Conservation (phyloP, 2,113 vertebrate species). For the Indicator maculatus region DNA sequence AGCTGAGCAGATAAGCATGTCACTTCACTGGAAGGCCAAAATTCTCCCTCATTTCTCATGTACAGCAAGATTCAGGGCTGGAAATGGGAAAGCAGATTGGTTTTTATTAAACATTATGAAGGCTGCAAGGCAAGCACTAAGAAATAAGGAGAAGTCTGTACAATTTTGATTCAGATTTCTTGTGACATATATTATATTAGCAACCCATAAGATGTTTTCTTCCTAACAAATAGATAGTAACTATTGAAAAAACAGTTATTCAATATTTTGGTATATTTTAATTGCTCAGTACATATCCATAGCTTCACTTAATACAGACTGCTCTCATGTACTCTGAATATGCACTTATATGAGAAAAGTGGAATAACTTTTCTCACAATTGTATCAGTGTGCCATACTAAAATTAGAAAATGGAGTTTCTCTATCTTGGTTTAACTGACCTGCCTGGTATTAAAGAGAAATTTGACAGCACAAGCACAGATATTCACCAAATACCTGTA, state of each 20-base stretch:
- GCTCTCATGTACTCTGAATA: background rate
- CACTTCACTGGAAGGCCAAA: background rate
- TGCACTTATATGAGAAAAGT: background rate
- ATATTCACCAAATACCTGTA: background rate
- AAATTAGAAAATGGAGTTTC: background rate
- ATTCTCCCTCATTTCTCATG: background rate
- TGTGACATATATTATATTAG: background rate
- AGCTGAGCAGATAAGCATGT: background rate
- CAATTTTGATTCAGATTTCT: background rate
- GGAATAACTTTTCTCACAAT: background rate
- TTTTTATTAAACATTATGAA: background rate
- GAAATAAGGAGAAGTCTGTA: background rate
- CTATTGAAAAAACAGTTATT: background rate
- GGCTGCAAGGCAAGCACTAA: background rate
- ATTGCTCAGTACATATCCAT: background rate
- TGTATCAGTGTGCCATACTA: background rate
- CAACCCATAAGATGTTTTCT: background rate
- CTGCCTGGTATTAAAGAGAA: background rate
- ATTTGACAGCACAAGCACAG: background rate
- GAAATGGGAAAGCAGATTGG: background rate
- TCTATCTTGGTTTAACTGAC: background rate
- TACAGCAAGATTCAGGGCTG: background rate
- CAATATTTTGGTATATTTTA: background rate
- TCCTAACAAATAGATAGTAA: background rate
- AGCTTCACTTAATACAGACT: background rate